Base-by-base conservation (phyloP, 2,797 vertebrate genomes). In the Chaetodon trifasciatus region DNA sequence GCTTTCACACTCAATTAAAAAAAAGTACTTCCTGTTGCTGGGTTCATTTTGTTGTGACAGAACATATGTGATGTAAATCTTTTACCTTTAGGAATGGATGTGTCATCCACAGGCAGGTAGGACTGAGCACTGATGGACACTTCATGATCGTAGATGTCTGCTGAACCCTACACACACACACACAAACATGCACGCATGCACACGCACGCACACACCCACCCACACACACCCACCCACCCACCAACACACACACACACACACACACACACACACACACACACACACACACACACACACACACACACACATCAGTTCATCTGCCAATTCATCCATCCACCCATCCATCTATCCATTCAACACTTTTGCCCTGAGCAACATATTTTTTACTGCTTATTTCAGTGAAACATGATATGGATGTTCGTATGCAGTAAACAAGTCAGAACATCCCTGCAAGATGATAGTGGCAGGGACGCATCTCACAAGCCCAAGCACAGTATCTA, bases 11-110 rank as follows among this genome's bases (percentile, higher is more conserved):
- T 32, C 28, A 32, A 32, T 32, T 32, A 32, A 32, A 32, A 32
- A 4, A 32, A 3, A 32, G 2, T 32, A 32, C 28, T 32, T 32
- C 28, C 2, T 32, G 28, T 47, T 39, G 39, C 6, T 63, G 46
- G 11, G 19, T 37, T 64, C 13, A n/a, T 47, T 24, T 6, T 55
- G n/a, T 21, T 60, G 7, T 7, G 0, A 42, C 13, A 61, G 1
- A 37, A 28, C n/a, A 42, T 40, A 24, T 23, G 4, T 46, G 13
- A 79, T 55, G 3, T 7, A 17, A 23, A 44, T 78, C 0, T 58
- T 42, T 81, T 88, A 99, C 98, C 98, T 68, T 97, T 98, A 9
- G 98, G 97, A 68, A 99, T 96, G 42, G 96, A 94, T n/a, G 93
- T 96, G 82, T 95, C 93, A 5, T 98, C 96, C 82, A 99, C 95